Percentiles rank a stretch among this genome's conserved stretches.
Conservation (phyloP, 2,797 vertebrate genomes). For the Tadarida brasiliensis region DNA sequence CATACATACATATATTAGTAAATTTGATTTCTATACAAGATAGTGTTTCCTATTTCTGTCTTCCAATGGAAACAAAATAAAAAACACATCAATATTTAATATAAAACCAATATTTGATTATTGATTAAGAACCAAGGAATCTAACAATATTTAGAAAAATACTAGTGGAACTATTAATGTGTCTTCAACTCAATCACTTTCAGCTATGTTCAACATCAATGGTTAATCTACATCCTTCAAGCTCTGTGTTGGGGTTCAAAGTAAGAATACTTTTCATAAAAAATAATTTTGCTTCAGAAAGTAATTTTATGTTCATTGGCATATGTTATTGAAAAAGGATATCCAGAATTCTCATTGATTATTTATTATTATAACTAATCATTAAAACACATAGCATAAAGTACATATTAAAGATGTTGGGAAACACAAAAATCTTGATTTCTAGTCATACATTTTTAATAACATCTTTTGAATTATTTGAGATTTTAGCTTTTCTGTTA, state of each 20-base stretch:
- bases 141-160: neutral
- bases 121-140: neutral
- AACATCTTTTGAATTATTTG: neutral
- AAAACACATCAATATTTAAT: neutral
- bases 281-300: neutral
- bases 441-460: neutral
- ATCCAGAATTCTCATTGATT: neutral
- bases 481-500: conserved; percentile 8
- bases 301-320: neutral
- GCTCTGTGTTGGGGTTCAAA: neutral
- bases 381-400: neutral
- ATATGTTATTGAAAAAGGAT: conserved; percentile 7
- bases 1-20: neutral
- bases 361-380: conserved; percentile 23
- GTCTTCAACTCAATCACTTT: neutral
- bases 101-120: neutral
- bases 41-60: neutral
- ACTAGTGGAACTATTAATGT: neutral
- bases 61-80: neutral
- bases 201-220: neutral
- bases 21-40: neutral
- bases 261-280: neutral
- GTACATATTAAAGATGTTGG: neutral
- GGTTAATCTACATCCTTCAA: neutral
- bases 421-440: neutral